phyloP scores from a whole-genome alignment of 2,888 invertebrate genomes.

The Eupeodes luniger region DNA sequence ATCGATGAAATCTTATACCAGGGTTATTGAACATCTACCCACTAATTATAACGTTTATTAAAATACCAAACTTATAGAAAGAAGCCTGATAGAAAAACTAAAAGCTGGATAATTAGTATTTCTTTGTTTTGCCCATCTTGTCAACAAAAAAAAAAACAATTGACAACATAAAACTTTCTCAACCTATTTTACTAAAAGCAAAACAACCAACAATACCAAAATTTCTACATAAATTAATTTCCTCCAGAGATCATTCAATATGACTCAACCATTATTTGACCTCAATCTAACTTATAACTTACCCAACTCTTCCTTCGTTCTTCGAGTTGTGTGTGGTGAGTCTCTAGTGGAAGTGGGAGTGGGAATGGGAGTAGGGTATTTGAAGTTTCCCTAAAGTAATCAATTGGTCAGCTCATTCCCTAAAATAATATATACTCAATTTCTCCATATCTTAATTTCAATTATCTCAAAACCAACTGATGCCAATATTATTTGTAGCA shows the following conservation, averaged over 20 bases:
- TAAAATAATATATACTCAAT: neutral
- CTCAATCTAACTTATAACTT: constrained; percentile 34
- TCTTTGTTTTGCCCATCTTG: no score
- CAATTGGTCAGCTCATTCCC: constrained; percentile 45
- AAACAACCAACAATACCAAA: constrained; percentile 1
- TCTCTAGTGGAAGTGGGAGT: no score
- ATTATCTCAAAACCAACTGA: constrained; percentile 40
- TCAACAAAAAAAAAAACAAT: no score
- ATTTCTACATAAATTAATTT: constrained; percentile 2
- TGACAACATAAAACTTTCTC: neutral
- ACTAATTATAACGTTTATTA: no score
- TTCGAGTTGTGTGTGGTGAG: no score
- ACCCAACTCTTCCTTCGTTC: neutral
- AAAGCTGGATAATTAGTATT: no score
- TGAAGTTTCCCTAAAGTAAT: constrained; percentile 11
- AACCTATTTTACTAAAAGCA: neutral
- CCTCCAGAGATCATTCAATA: constrained; percentile 17
- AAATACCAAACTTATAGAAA: no score
- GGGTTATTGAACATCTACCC: no score
- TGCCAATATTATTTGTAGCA: neutral
- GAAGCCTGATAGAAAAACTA: no score
- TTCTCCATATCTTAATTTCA: constrained; percentile 37
- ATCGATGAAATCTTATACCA: no score
- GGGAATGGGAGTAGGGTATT: no score
- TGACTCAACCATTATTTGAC: constrained; percentile 27